Percentiles rank a stretch among this genome's conserved stretches.
These are phyloP conservation scores for Laticauda laticaudata DNA, from an alignment of 2,113 vertebrate genomes.

Conservation along the genomic window DNA sequence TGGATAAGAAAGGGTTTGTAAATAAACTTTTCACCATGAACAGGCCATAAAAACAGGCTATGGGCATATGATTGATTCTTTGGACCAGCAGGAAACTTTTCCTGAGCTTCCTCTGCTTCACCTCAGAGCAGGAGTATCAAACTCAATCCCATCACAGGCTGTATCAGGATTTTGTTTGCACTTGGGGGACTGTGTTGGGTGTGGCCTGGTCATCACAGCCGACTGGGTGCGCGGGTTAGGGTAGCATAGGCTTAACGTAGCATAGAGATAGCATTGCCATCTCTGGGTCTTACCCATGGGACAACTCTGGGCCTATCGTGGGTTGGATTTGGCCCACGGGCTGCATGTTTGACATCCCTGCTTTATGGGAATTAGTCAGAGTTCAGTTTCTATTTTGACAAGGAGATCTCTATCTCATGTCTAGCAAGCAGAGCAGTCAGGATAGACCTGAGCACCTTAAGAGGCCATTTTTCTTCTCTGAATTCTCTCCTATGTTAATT, in stretches of 20 bases:
- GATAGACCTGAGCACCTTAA: neutral
- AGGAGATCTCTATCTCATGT: neutral
- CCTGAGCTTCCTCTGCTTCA: neutral
- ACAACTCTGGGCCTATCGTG: too few species aligned
- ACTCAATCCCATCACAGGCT: too few species aligned
- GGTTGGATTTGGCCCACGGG: too few species aligned
- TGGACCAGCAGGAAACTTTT: neutral
- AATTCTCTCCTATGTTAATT: neutral
- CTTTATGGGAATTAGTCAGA: neutral
- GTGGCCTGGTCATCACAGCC: too few species aligned
- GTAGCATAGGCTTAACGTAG: too few species aligned
- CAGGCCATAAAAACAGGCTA: neutral
- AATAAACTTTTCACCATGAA: neutral
- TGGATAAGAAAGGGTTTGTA: constrained; percentile 80
- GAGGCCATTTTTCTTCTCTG: neutral
- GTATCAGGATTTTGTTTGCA: too few species aligned
- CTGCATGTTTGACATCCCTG: too few species aligned
- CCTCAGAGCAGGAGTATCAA: neutral
- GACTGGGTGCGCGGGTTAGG: too few species aligned
- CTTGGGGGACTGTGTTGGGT: too few species aligned
- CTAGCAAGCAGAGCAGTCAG: neutral
- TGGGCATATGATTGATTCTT: neutral
- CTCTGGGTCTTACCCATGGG: too few species aligned
- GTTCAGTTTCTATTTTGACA: neutral
- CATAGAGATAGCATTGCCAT: too few species aligned